phyloP scores from a whole-genome alignment of 2,888 invertebrate species.

The Pterostichus niger region DNA sequence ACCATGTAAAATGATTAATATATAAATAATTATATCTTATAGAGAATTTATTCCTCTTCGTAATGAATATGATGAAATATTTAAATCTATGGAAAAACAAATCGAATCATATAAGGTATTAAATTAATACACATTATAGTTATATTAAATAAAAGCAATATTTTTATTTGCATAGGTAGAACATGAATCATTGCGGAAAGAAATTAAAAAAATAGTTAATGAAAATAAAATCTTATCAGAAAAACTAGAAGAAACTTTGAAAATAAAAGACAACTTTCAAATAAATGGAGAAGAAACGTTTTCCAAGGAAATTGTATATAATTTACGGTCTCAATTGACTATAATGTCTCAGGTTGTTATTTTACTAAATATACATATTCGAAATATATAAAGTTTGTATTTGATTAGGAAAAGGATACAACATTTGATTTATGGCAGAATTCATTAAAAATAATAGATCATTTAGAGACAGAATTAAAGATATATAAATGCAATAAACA shows the following conservation, averaged over 20 bases:
- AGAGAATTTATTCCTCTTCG: conserved; percentile 70
- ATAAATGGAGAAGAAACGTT: conserved; percentile 70
- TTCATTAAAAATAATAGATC: conserved; percentile 83
- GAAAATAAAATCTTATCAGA: conserved; percentile 74
- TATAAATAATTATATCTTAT: not conserved
- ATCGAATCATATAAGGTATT: conserved; percentile 79
- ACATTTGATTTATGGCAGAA: conserved; percentile 84
- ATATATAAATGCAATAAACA: conserved; percentile 76
- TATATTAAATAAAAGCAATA: conserved; percentile 1
- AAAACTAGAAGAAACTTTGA: conserved; percentile 70
- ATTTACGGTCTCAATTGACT: conserved; percentile 75
- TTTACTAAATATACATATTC: conserved; percentile 42
- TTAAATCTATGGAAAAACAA: conserved; percentile 77
- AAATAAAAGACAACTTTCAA: conserved; percentile 57
- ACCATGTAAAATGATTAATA: not conserved
- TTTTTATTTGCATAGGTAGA: conserved; percentile 71
- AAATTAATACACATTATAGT: not conserved
- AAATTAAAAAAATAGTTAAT: conserved; percentile 73
- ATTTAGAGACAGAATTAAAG: conserved; percentile 84
- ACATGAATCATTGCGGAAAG: conserved; percentile 72
- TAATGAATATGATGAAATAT: conserved; percentile 71
- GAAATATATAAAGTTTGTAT: conserved; percentile 19
- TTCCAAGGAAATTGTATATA: conserved; percentile 73
- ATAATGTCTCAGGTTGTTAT: conserved; percentile 73
- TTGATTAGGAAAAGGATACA: conserved; percentile 82